Evolutionary conservation across 2,797 vertebrate species (phyloP), one percentile per base, ranked within the genome.

Genomic region (Neostethus bicornis): DNA sequence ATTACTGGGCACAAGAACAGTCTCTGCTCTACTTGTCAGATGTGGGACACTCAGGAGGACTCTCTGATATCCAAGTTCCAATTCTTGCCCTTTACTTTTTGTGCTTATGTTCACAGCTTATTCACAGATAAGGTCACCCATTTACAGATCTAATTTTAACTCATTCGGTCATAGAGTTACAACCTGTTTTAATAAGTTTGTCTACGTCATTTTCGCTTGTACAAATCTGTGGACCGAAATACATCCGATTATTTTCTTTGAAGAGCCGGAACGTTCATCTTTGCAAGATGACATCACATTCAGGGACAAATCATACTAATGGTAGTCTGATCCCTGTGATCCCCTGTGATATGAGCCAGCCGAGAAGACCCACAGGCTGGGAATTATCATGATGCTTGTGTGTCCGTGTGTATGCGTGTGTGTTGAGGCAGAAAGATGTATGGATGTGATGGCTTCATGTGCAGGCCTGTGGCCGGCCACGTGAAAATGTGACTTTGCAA

Each of bases 11-110:
- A 72, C 67, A 71, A 59, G 60, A 79, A 79, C 77, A 35, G 51
- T 83, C 82, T 76, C 79, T 87, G 87, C 87, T 88, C 87, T 81
- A 85, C 79, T 90, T 85, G 83, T 85, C 81, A 86, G 77, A 87
- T 84, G 68, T 83, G 80, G 83, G 73, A 75, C 81, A 83, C 73
- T 46, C 57, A 81, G 67, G 77, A 77, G 49, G 26, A 38, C 39
- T 47, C 49, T 66, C 73, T 80, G 43, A 16, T 52, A 66, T 62
- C 58, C 67, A 28, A 20, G 54, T 70, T 68, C 37, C 10, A 7
- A 68, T 61, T 44, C 71, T 39, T 13, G 7, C 60, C 66, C 25
- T 29, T 25, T 13, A 8, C 29, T 48, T 52, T 42, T 64, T 49
- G 61, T 34, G 48, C 45, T 67, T 24, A 43, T 39, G 55, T 52